These are phyloP conservation scores for Brachylomia viminalis DNA, from an alignment of 2,888 invertebrate species.

Conservation along the genomic window DNA sequence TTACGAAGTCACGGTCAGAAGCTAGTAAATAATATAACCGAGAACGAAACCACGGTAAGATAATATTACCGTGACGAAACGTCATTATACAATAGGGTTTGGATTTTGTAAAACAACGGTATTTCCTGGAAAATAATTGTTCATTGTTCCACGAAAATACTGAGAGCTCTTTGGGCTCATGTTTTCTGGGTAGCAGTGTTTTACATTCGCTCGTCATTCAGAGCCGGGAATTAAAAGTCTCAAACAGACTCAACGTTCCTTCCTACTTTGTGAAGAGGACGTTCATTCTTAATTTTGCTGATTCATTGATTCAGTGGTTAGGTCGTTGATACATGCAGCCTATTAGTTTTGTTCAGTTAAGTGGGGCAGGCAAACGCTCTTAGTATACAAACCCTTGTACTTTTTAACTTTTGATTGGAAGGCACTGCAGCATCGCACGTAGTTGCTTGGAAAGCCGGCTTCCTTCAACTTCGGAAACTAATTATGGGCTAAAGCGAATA, in stretches of 20 bases:
- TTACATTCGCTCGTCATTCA: constrained; percentile 48
- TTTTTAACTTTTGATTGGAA: constrained; percentile 49
- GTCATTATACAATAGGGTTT: constrained; percentile 1
- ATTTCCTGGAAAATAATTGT: constrained; percentile 38
- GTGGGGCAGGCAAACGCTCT: constrained; percentile 35
- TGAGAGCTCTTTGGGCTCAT: constrained; percentile 36
- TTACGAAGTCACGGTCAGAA: not conserved
- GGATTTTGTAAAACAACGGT: constrained; percentile 19
- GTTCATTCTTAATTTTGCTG: constrained; percentile 41
- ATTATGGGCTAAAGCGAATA: constrained; percentile 32
- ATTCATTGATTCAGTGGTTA: constrained; percentile 53
- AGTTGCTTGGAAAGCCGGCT: not conserved
- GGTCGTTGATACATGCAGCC: constrained; percentile 15
- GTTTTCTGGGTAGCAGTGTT: constrained; percentile 49
- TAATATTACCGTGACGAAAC: no score
- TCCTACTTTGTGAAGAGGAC: constrained; percentile 30
- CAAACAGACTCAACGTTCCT: constrained; percentile 44
- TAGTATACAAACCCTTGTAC: constrained; percentile 9
- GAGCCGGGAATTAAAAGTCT: constrained; percentile 36
- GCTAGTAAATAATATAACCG: not conserved
- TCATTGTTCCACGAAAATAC: constrained; percentile 42
- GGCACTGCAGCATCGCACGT: constrained; percentile 1
- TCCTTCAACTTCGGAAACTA: constrained; percentile 33
- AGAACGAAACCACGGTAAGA: no score
- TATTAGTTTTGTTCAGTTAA: constrained; percentile 44